A percentile compares a stretch with the other conserved stretches of the same genome.
Evolutionary conservation across 2,797 vertebrate species (phyloP).

Genomic region (Coranthus polyacanthus): DNA sequence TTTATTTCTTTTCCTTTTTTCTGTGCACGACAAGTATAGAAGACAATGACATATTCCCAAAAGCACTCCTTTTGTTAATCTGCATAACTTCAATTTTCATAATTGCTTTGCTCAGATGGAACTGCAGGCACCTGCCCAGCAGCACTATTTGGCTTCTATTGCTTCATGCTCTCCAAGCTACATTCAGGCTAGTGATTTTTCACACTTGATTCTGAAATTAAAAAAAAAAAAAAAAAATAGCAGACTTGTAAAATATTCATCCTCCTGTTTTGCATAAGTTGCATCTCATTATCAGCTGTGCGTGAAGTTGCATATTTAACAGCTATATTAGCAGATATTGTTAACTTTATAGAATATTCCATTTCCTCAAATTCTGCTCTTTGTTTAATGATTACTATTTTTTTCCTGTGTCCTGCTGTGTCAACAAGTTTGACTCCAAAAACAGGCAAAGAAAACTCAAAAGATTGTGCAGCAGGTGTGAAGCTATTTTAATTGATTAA

Average conservation of each 20-base stretch:
- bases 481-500: conserved; percentile 9
- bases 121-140: conserved; percentile 77
- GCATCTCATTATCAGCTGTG: conserved; percentile 71
- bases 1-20: conserved; percentile 22
- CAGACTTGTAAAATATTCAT: conserved; percentile 71
- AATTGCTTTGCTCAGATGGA: conserved; percentile 83
- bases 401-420: conserved; percentile 18
- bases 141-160: conserved; percentile 66
- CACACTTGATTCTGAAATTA: conserved; percentile 51
- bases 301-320: conserved; percentile 69
- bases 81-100: conserved; percentile 86
- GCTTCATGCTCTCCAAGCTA: conserved; percentile 51
- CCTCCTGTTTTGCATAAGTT: conserved; percentile 67
- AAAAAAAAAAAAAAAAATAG: conserved; percentile 27
- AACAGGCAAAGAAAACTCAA: neutral
- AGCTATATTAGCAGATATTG: conserved; percentile 55
- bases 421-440: neutral
- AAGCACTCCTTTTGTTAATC: conserved; percentile 85
- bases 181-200: conserved; percentile 71
- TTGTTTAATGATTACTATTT: conserved; percentile 20
- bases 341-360: conserved; percentile 68
- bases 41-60: conserved; percentile 65
- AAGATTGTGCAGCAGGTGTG: neutral
- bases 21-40: conserved; percentile 44
- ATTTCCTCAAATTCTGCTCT: conserved; percentile 61